Conservation (phyloP, 2,113 vertebrate genomes). For the Muscicapa adusta region DNA sequence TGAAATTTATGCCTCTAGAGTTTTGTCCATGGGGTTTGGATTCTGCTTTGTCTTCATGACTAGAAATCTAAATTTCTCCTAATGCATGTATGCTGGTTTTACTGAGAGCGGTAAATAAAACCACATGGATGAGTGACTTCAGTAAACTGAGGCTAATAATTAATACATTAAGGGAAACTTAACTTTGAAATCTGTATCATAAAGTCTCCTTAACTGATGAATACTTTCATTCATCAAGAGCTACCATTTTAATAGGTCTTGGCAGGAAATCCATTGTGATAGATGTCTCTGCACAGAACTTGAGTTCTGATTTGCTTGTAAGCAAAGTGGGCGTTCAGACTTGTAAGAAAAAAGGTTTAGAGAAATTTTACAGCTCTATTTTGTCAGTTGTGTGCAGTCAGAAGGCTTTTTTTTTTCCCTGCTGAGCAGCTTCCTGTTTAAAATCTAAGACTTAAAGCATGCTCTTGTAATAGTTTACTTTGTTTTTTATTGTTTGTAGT, state of each 20-base stretch:
- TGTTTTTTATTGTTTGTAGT: background rate
- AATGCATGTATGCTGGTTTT: background rate
- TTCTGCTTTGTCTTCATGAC: conserved; percentile 3
- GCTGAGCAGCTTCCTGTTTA: conserved; percentile 15
- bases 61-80: conserved; percentile 7
- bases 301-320: background rate
- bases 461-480: background rate
- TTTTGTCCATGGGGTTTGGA: background rate
- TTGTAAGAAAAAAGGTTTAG: background rate
- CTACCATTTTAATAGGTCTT: conserved; percentile 39
- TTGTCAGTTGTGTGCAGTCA: background rate
- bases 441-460: background rate
- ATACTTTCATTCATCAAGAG: conserved; percentile 40
- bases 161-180: background rate
- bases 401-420: background rate
- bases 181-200: background rate
- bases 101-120: background rate
- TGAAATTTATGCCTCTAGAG: conserved; percentile 5
- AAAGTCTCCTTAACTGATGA: background rate
- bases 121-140: background rate
- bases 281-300: background rate
- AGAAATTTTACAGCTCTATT: background rate
- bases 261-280: conserved; percentile 42
- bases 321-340: background rate
- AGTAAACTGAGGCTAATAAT: conserved; percentile 15